A percentile compares a stretch with the other conserved stretches of the same genome.
Conservation (phyloP, 2,797 vertebrate species). For the Dipus sagitta region DNA sequence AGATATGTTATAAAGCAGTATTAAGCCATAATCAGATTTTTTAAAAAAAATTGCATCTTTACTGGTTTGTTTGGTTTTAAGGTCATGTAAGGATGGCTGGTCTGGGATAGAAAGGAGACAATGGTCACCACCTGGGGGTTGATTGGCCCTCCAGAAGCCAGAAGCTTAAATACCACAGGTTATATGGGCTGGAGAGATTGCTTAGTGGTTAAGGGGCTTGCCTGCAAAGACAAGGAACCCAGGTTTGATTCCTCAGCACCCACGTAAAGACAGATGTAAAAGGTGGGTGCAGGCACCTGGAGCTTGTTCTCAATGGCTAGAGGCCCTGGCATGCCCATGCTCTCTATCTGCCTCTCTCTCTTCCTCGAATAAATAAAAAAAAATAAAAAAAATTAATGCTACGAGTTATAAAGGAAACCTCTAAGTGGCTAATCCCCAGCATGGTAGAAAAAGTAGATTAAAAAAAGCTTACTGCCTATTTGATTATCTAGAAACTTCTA, state of each 20-base stretch:
- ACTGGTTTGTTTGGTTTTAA: slow-evolving; percentile 33
- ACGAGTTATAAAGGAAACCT: slow-evolving; percentile 44
- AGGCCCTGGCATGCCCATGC: too few relatives aligned
- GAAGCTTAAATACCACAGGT: not conserved
- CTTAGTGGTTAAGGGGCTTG: too few relatives aligned
- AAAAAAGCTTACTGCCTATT: not conserved
- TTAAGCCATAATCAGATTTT: slow-evolving; percentile 66
- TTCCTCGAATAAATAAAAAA: not conserved
- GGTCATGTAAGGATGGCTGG: slow-evolving; percentile 69
- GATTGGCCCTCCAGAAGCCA: slow-evolving; percentile 18
- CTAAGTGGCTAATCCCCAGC: slow-evolving; percentile 39
- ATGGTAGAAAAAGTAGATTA: not conserved
- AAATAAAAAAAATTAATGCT: not conserved
- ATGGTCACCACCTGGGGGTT: slow-evolving; percentile 55
- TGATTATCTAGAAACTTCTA: not conserved
- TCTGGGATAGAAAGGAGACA: slow-evolving; percentile 64
- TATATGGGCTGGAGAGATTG: too few relatives aligned
- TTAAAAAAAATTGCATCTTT: not conserved
- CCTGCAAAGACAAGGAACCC: too few relatives aligned
- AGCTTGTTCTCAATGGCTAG: too few relatives aligned
- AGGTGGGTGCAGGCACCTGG: too few relatives aligned
- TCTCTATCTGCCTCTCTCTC: not conserved
- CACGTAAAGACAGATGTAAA: too few relatives aligned
- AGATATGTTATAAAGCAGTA: slow-evolving; percentile 67
- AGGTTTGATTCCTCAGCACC: too few relatives aligned